phyloP scores from a whole-genome alignment of 1,140 invertebrate species.

The Andrena cerasifolii region DNA sequence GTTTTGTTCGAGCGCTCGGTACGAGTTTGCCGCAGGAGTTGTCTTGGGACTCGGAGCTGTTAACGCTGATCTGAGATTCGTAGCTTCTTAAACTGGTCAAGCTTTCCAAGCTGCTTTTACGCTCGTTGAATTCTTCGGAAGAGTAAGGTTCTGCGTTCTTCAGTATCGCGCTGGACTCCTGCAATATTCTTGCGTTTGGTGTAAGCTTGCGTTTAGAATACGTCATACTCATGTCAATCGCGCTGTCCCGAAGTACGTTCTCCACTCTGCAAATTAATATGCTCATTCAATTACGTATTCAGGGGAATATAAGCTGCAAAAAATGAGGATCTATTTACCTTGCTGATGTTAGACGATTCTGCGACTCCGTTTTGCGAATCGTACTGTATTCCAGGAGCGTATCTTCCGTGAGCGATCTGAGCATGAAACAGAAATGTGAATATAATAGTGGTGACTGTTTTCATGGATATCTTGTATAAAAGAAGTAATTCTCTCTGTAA shows the following conservation, averaged over 20 bases:
- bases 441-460: neutral
- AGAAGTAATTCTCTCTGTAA: neutral
- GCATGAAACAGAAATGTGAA: conserved; percentile 23
- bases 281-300: neutral
- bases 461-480: neutral
- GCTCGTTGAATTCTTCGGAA: conserved; percentile 73
- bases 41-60: conserved; percentile 79
- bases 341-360: conserved; percentile 45
- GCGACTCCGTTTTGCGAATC: conserved; percentile 55
- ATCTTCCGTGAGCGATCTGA: conserved; percentile 49
- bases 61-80: conserved; percentile 80
- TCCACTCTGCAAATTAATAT: conserved; percentile 76
- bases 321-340: conserved; percentile 50
- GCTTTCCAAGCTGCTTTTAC: conserved; percentile 84
- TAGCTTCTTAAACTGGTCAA: conserved; percentile 81
- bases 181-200: conserved; percentile 80
- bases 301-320: conserved; percentile 37
- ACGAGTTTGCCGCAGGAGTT: conserved; percentile 75
- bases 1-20: conserved; percentile 76
- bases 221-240: conserved; percentile 78
- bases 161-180: conserved; percentile 69
- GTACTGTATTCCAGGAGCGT: conserved; percentile 41
- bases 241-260: conserved; percentile 80
- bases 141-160: conserved; percentile 72
- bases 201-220: conserved; percentile 84